These are phyloP conservation scores for Heptranchias perlo DNA, from an alignment of 2,113 vertebrate genomes.

Conservation along the genomic window DNA sequence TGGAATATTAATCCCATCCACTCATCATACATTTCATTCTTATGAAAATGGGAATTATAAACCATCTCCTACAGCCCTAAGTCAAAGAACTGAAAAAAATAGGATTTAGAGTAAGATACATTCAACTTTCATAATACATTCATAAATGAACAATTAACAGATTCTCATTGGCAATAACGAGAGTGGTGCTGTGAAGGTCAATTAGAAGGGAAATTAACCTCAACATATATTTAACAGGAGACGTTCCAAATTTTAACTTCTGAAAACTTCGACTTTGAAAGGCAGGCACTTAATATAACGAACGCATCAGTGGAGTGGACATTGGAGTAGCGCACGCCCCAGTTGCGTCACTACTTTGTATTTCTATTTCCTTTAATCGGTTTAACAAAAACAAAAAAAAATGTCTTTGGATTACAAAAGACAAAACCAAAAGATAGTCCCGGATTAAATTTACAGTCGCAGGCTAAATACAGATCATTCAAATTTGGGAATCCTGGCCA, in stretches of 20 bases:
- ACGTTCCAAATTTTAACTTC: neutral
- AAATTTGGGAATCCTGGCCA: neutral
- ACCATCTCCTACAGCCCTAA: neutral
- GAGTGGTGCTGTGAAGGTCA: neutral
- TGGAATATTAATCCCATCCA: neutral
- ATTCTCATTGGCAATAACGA: neutral
- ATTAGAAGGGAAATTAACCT: neutral
- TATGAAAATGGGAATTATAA: neutral
- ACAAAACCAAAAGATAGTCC: neutral
- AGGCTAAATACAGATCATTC: neutral
- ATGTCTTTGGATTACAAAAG: neutral
- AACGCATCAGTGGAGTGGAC: neutral
- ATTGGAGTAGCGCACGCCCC: neutral
- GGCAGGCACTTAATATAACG: no score
- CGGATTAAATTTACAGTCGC: neutral
- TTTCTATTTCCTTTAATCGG: slow-evolving; percentile 10
- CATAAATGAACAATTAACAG: neutral
- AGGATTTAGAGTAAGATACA: no score
- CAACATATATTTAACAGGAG: neutral
- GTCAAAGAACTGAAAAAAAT: neutral
- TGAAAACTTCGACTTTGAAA: neutral
- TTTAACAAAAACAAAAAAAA: neutral
- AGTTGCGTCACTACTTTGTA: neutral
- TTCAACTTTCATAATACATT: neutral
- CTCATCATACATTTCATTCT: neutral